Conservation (phyloP, 2,797 vertebrate genomes). For the Nannoperca australis region DNA sequence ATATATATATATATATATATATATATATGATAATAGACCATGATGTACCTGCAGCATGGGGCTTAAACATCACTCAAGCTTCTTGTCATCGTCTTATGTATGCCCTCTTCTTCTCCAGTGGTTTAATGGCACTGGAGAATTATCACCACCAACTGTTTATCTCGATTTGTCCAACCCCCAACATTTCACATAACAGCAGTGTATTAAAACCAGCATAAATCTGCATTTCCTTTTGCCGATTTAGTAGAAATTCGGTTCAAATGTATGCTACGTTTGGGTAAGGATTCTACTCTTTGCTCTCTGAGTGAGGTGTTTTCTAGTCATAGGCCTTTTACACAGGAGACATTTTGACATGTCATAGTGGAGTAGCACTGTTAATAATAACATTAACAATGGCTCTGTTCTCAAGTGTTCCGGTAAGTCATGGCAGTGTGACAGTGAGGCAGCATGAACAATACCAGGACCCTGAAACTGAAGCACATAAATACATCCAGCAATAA, state of each 20-base stretch:
- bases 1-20: no score
- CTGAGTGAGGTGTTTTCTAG: not conserved
- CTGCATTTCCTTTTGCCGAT: not conserved
- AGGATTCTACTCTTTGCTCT: not conserved
- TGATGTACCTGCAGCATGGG: not conserved
- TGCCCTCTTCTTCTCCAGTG: not conserved
- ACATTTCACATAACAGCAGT: not conserved
- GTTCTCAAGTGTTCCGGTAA: not conserved
- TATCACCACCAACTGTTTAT: not conserved
- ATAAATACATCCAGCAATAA: not conserved
- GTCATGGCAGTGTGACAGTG: not conserved
- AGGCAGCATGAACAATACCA: not conserved
- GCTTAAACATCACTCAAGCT: not conserved
- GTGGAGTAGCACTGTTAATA: not conserved
- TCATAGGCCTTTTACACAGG: not conserved
- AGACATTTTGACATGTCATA: not conserved
- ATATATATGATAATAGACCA: not conserved
- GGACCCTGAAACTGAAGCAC: not conserved
- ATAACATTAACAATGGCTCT: not conserved
- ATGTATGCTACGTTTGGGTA: not conserved
- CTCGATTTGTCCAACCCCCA: not conserved
- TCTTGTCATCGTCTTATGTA: not conserved
- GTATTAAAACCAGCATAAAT: not conserved
- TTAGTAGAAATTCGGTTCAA: not conserved
- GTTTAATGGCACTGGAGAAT: not conserved